These are phyloP conservation scores for Sibirionetta formosa DNA, from an alignment of 2,797 vertebrate species.

Conservation along the genomic window DNA sequence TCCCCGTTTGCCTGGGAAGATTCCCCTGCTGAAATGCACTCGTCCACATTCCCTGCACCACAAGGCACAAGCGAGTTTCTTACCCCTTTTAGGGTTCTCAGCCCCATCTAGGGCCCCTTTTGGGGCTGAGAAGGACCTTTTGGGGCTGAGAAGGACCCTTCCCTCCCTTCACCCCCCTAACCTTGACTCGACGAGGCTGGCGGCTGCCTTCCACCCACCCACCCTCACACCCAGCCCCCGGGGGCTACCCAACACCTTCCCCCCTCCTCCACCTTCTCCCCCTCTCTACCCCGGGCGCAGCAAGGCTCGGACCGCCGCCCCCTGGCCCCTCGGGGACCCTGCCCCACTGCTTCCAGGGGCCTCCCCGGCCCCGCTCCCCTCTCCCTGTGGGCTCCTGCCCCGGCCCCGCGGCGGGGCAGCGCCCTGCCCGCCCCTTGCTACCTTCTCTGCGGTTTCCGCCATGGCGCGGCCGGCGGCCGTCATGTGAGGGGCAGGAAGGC, in stretches of 20 bases:
- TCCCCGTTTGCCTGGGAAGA: background rate
- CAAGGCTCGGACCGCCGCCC: fast-evolving
- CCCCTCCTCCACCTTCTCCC: background rate
- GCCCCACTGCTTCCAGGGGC: fast-evolving
- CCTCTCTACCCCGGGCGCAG: background rate
- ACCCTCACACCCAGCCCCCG: background rate
- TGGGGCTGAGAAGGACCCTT: background rate
- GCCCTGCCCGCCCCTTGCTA: constrained; percentile 74
- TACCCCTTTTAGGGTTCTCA: background rate
- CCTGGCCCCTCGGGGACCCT: background rate
- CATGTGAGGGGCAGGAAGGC: constrained; percentile 82
- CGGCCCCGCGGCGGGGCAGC: background rate
- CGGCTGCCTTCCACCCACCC: background rate
- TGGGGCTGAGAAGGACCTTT: no score
- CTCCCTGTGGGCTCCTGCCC: background rate
- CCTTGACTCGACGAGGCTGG: background rate
- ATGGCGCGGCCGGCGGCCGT: constrained; percentile 76
- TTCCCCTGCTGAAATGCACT: background rate
- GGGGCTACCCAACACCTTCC: background rate
- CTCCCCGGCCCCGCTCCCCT: background rate
- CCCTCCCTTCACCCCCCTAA: background rate
- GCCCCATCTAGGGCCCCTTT: no score
- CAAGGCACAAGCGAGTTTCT: background rate
- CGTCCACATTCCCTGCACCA: fast-evolving
- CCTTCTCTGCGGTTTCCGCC: constrained; percentile 91